A percentile compares a stretch with the other conserved stretches of the same genome.
Conservation (phyloP, 2,113 vertebrate species). For the Cyphomyrus plagiostoma region DNA sequence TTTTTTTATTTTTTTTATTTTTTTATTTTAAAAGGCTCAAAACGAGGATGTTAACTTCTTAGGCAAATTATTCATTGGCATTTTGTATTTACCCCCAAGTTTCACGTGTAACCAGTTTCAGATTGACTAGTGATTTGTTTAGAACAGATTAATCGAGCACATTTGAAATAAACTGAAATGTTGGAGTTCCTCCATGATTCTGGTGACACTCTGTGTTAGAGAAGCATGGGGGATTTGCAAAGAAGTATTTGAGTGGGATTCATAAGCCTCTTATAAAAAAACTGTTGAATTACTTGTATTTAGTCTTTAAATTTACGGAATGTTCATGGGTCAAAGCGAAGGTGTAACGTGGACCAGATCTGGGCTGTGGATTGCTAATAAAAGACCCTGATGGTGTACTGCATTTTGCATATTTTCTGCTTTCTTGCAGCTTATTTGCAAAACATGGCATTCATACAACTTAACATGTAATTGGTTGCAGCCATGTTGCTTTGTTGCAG, state of each 20-base stretch:
- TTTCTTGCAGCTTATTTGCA: background rate
- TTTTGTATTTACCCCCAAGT: background rate
- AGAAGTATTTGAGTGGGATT: background rate
- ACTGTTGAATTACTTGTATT: background rate
- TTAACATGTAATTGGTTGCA: background rate
- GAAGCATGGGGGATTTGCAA: background rate
- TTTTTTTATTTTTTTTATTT: background rate
- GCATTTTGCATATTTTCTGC: background rate
- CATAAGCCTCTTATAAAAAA: slow-evolving; percentile 5
- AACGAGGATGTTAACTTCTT: background rate
- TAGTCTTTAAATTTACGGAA: background rate
- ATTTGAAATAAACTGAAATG: background rate
- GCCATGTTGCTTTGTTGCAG: background rate
- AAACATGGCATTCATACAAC: slow-evolving; percentile 1
- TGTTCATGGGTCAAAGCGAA: background rate
- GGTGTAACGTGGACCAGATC: slow-evolving; percentile 10
- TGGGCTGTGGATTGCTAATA: background rate
- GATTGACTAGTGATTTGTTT: background rate
- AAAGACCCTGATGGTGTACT: background rate
- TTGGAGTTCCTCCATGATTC: background rate
- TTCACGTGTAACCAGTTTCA: background rate
- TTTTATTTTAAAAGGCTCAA: background rate
- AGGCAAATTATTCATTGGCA: background rate
- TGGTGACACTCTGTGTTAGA: background rate
- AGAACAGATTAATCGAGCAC: background rate